A percentile compares a stretch with the other conserved stretches of the same genome.
phyloP scores from a whole-genome alignment of 2,888 invertebrate genomes.

The Lomographa bimaculata region DNA sequence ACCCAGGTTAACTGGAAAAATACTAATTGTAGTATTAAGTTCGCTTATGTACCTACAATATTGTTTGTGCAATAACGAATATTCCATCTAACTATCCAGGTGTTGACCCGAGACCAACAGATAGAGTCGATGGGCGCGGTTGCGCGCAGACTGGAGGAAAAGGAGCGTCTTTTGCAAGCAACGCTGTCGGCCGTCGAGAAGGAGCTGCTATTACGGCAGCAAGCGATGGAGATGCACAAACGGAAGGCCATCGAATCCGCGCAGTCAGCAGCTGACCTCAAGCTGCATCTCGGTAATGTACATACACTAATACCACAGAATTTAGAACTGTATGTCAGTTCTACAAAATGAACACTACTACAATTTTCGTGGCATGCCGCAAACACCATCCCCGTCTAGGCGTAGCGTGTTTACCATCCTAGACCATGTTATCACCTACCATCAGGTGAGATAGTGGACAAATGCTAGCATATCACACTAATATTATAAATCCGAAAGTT shows the following conservation, averaged over 20 bases:
- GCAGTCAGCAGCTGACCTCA: constrained; percentile 98
- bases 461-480: too few species aligned
- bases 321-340: not conserved
- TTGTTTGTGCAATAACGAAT: too few species aligned
- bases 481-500: too few species aligned
- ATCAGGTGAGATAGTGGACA: too few species aligned
- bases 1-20: too few species aligned
- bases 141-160: constrained; percentile 96
- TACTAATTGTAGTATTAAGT: too few species aligned
- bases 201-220: constrained; percentile 95
- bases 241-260: constrained; percentile 98
- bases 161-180: constrained; percentile 95
- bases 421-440: too few species aligned
- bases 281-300: constrained; percentile 91
- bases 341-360: too few species aligned
- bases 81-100: constrained; percentile 74
- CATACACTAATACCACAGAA: not conserved
- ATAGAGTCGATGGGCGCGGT: constrained; percentile 98
- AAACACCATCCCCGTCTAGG: too few species aligned
- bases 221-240: constrained; percentile 99
- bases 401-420: too few species aligned
- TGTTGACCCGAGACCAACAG: constrained; percentile 91
- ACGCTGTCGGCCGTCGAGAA: constrained; percentile 97
- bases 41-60: too few species aligned
- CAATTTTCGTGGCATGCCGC: too few species aligned